phyloP scores from a whole-genome alignment of 2,113 vertebrate genomes.

The Tragulus kanchil region DNA sequence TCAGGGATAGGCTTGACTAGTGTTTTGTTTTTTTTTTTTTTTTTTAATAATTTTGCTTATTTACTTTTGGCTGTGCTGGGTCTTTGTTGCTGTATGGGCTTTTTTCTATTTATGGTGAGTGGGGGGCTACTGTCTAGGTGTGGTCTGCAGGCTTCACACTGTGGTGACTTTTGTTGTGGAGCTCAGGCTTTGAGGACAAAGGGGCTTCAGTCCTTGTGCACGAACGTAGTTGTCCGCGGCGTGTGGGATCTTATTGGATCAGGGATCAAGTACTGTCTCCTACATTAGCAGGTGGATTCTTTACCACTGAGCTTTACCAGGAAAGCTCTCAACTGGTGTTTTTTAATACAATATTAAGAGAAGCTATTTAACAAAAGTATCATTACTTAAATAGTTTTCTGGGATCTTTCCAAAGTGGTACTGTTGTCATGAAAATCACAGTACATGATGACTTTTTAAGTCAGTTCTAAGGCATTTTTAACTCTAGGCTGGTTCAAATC shows the following conservation, averaged over 20 bases:
- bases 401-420: neutral
- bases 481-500: neutral
- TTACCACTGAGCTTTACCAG: neutral
- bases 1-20: neutral
- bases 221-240: neutral
- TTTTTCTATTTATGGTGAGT: neutral
- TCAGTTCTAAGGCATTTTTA: neutral
- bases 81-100: neutral
- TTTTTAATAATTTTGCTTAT: neutral
- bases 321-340: neutral
- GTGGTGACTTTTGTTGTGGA: neutral
- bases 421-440: neutral
- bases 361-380: slow-evolving; percentile 18
- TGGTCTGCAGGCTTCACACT: no score
- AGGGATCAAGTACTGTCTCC: neutral
- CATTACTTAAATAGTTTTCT: slow-evolving; percentile 22
- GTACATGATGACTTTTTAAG: slow-evolving; percentile 12
- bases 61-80: neutral
- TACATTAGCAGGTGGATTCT: neutral
- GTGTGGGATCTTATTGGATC: neutral
- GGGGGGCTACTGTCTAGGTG: neutral
- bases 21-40: neutral
- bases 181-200: neutral
- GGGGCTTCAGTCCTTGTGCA: neutral
- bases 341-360: neutral